phyloP scores from a whole-genome alignment of 2,113 vertebrate species.

The Reinhardtius hippoglossoides region DNA sequence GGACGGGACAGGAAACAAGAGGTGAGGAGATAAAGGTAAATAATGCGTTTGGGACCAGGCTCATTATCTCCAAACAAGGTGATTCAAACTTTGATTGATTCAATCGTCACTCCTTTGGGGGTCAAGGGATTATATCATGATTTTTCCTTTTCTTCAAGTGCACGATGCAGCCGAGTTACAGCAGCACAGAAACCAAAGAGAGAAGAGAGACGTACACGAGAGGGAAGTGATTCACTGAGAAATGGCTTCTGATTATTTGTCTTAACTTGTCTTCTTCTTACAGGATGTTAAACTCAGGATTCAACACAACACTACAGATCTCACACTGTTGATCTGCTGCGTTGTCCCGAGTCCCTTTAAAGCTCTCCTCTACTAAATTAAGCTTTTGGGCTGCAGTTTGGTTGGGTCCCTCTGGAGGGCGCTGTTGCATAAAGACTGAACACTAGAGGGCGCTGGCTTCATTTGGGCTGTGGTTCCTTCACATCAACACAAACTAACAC shows the following conservation, averaged over 20 bases:
- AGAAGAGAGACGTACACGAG: slow-evolving; percentile 6
- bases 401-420: slow-evolving; percentile 59
- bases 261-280: background rate
- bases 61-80: slow-evolving; percentile 12
- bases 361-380: slow-evolving; percentile 13
- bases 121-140: slow-evolving; percentile 20
- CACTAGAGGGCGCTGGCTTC: slow-evolving; percentile 24
- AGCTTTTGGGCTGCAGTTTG: slow-evolving; percentile 34
- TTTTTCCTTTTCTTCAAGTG: slow-evolving; percentile 24
- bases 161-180: background rate
- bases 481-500: background rate
- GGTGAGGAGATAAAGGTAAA: background rate
- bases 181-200: background rate
- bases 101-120: slow-evolving; percentile 39
- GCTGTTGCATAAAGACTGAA: slow-evolving; percentile 79
- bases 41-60: slow-evolving; percentile 7
- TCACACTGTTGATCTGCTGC: too few species aligned
- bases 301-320: too few species aligned
- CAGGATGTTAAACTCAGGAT: background rate
- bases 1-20: too few species aligned
- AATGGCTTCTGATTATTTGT: slow-evolving; percentile 29
- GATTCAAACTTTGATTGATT: slow-evolving; percentile 47
- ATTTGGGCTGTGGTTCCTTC: background rate
- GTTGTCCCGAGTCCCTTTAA: background rate
- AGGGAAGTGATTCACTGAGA: background rate